A percentile compares a stretch with the other conserved stretches of the same genome.
Evolutionary conservation across 1,140 invertebrate genomes (phyloP).

Genomic region (Lycorma delicatula): DNA sequence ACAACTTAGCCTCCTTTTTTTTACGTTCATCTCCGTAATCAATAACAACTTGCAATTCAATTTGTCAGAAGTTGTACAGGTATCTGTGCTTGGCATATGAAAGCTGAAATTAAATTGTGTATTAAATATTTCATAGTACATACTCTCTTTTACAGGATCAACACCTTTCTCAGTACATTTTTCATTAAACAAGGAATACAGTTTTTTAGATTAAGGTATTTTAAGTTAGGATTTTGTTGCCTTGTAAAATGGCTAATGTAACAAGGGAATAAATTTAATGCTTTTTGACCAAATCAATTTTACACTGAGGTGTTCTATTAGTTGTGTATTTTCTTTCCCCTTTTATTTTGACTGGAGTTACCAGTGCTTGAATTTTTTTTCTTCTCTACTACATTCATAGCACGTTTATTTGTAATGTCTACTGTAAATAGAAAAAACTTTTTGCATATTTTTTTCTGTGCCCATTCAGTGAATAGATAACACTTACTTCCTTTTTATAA

Average conservation of each 20-base stretch:
- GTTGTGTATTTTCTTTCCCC: neutral
- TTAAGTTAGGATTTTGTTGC: neutral
- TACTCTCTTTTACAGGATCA: neutral
- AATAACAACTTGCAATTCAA: neutral
- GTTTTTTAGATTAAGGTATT: neutral
- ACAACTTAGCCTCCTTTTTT: neutral
- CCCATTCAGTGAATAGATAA: neutral
- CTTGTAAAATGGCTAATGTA: neutral
- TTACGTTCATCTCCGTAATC: neutral
- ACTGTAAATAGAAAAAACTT: neutral
- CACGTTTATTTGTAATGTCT: neutral
- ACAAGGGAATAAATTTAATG: neutral
- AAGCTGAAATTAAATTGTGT: neutral
- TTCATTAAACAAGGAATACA: neutral
- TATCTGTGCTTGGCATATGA: neutral
- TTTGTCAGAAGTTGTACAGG: too few species aligned
- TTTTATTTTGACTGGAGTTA: neutral
- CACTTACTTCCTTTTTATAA: neutral
- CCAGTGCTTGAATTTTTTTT: neutral
- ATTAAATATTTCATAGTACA: neutral
- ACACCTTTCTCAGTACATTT: neutral
- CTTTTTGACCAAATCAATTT: neutral
- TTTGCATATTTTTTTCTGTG: neutral
- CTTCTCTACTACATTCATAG: neutral
- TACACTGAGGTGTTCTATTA: neutral